phyloP scores from a whole-genome alignment of 2,113 vertebrate genomes.

The Micronycteris hirsuta region DNA sequence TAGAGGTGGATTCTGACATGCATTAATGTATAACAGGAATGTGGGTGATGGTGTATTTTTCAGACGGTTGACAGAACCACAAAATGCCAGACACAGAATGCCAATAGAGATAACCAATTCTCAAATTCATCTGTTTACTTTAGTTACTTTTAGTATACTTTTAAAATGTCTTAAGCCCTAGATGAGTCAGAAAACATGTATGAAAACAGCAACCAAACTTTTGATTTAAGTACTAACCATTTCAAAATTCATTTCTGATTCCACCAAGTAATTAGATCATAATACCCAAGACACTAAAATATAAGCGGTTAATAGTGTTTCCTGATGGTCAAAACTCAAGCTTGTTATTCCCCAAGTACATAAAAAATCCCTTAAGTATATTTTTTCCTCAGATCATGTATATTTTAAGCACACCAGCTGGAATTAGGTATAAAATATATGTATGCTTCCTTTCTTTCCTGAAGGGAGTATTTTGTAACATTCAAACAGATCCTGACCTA shows the following conservation, averaged over 20 bases:
- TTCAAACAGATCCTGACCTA: neutral
- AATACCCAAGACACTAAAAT: neutral
- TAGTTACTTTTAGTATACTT: neutral
- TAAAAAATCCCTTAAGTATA: neutral
- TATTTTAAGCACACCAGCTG: constrained; percentile 12
- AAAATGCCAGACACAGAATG: neutral
- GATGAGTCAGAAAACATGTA: neutral
- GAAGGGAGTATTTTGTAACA: constrained; percentile 11
- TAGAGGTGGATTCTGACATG: neutral
- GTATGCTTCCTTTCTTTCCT: neutral
- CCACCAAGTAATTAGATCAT: neutral
- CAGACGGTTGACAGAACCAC: neutral
- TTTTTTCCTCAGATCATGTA: constrained; percentile 1
- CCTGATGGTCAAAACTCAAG: neutral
- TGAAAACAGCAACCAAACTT: neutral
- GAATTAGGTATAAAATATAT: neutral
- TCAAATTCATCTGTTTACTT: neutral
- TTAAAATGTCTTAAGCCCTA: constrained; percentile 9
- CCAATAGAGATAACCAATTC: neutral
- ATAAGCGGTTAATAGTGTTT: constrained; percentile 4
- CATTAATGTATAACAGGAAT: neutral
- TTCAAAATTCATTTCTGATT: constrained; percentile 43
- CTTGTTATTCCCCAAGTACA: neutral
- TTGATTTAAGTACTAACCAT: neutral
- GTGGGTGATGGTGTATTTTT: neutral